Conservation (phyloP, 2,888 invertebrate genomes). For the Chrysolina americana region DNA sequence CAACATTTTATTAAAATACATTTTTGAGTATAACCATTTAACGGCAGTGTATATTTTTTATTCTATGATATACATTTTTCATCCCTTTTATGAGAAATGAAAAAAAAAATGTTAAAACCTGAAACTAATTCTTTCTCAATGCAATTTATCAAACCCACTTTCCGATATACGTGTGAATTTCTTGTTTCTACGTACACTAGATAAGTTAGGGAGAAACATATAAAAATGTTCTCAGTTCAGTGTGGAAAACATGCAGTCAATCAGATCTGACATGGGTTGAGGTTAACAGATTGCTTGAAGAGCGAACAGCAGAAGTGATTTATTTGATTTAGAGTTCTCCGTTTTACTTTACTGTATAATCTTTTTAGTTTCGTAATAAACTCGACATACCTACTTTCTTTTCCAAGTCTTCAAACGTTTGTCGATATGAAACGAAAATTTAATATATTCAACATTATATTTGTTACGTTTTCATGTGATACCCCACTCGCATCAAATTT, state of each 20-base stretch:
- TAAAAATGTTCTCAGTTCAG: slow-evolving; percentile 6
- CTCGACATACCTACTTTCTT: no score
- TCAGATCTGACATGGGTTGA: slow-evolving; percentile 7
- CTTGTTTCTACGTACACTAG: background rate
- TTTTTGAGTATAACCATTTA: no score
- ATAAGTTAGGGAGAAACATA: background rate
- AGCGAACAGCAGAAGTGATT: slow-evolving; percentile 6
- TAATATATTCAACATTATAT: no score
- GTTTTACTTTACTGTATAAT: background rate
- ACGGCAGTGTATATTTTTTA: no score
- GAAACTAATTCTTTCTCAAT: background rate
- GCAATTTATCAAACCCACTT: background rate
- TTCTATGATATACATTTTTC: no score
- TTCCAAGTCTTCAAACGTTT: no score
- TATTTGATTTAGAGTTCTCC: background rate
- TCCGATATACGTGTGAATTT: background rate
- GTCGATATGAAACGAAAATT: no score
- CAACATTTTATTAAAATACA: no score
- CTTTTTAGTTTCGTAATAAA: background rate
- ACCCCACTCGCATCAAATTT: no score
- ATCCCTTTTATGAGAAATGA: no score
- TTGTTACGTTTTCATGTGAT: no score
- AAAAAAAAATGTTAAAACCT: no score
- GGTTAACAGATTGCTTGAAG: slow-evolving; percentile 12
- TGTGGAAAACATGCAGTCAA: slow-evolving; percentile 4